Conservation (phyloP, 2,113 vertebrate genomes). For the Climacteris rufus region DNA sequence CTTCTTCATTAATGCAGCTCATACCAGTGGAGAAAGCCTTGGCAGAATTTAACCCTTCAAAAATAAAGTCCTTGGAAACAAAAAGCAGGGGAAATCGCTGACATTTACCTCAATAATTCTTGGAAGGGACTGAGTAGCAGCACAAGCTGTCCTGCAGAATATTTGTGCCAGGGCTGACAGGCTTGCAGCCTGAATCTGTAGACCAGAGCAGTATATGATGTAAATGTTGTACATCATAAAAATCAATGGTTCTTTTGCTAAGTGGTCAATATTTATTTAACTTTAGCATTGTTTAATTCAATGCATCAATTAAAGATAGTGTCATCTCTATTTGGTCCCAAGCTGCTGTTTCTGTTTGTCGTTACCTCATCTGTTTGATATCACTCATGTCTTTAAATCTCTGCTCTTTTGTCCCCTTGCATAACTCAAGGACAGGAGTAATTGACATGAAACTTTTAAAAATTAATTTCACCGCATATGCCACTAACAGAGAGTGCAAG, state of each 20-base stretch:
- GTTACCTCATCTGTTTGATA: constrained; percentile 91
- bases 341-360: constrained; percentile 84
- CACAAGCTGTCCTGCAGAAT: background rate
- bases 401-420: constrained; percentile 80
- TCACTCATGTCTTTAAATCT: constrained; percentile 76
- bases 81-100: background rate
- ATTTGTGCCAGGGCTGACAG: background rate
- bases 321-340: constrained; percentile 88
- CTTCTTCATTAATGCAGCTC: background rate
- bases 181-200: constrained; percentile 42
- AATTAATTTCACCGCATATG: constrained; percentile 90
- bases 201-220: constrained; percentile 72
- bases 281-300: constrained; percentile 89
- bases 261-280: constrained; percentile 98
- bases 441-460: constrained; percentile 96
- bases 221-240: constrained; percentile 82
- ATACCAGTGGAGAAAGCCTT: background rate
- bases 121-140: background rate
- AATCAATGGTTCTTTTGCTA: constrained; percentile 94
- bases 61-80: background rate
- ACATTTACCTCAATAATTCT: background rate
- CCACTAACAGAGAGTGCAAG: constrained; percentile 83
- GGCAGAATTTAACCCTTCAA: background rate
- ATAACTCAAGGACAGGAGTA: constrained; percentile 95
- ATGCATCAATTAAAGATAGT: constrained; percentile 93